Percentiles rank a stretch among this genome's conserved stretches.
phyloP scores from a whole-genome alignment of 1,140 invertebrate genomes.

The Lepidotrigona ventralis region DNA sequence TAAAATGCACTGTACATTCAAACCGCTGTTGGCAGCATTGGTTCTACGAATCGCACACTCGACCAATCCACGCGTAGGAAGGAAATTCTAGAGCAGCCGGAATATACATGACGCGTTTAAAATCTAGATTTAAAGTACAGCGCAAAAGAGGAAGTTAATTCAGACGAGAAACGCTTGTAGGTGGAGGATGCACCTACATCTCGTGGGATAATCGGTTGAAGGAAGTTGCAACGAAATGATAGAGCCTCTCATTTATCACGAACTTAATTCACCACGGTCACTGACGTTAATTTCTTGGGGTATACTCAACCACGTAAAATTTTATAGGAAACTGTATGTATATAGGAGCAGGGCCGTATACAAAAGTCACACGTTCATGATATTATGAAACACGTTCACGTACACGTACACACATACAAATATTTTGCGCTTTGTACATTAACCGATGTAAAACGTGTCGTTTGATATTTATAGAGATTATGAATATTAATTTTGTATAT shows the following conservation, averaged over 20 bases:
- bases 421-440: constrained; percentile 70
- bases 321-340: constrained; percentile 12
- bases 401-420: constrained; percentile 52
- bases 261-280: constrained; percentile 3
- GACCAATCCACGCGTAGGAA: constrained; percentile 2
- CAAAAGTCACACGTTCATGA: constrained; percentile 30
- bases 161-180: constrained; percentile 31
- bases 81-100: neutral
- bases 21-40: neutral
- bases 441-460: constrained; percentile 61
- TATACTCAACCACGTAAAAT: constrained; percentile 13
- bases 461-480: constrained; percentile 73
- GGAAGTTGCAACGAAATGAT: constrained; percentile 14
- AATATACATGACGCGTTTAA: neutral
- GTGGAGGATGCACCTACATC: constrained; percentile 30
- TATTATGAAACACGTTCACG: constrained; percentile 48
- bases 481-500: constrained; percentile 76
- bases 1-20: neutral
- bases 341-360: constrained; percentile 53
- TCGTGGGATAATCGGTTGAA: constrained; percentile 22
- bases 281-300: constrained; percentile 3
- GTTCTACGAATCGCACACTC: neutral
- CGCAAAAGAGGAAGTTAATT: constrained; percentile 32
- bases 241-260: constrained; percentile 19
- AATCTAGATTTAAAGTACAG: neutral